These are phyloP conservation scores for Zeugodacus cucurbitae DNA, from an alignment of 1,140 invertebrate genomes.

Conservation along the genomic window DNA sequence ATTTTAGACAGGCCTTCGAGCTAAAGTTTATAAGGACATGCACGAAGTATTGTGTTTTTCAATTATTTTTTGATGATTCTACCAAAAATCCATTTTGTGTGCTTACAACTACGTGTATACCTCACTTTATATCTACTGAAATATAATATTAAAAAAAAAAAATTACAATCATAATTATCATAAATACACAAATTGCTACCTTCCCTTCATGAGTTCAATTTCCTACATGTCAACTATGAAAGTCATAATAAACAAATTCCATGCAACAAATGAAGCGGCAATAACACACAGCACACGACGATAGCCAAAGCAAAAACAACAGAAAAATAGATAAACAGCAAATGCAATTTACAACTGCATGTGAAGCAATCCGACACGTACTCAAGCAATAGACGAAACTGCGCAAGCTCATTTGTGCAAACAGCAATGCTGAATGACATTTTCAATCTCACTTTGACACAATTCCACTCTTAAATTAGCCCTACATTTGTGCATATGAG, in stretches of 20 bases:
- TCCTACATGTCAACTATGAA: neutral
- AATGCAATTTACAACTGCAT: neutral
- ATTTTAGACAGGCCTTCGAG: too few relatives aligned
- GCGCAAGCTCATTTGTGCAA: neutral
- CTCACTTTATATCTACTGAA: too few relatives aligned
- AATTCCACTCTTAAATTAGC: slow-evolving; percentile 3
- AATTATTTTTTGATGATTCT: too few relatives aligned
- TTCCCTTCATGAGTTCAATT: neutral
- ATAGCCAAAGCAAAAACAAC: neutral
- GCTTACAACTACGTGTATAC: too few relatives aligned
- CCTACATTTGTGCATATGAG: neutral
- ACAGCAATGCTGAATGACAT: neutral
- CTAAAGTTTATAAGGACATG: too few relatives aligned
- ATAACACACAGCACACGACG: neutral
- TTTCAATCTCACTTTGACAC: neutral
- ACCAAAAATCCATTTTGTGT: too few relatives aligned
- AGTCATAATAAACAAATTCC: neutral
- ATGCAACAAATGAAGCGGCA: neutral
- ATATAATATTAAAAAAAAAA: neutral
- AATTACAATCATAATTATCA: too few relatives aligned
- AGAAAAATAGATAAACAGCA: neutral
- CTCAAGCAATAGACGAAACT: neutral
- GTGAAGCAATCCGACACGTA: neutral
- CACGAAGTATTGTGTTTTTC: too few relatives aligned
- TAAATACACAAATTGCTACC: too few relatives aligned